Percentiles rank a stretch among this genome's conserved stretches.
phyloP scores from a whole-genome alignment of 1,140 invertebrate species.

The Periplaneta americana region DNA sequence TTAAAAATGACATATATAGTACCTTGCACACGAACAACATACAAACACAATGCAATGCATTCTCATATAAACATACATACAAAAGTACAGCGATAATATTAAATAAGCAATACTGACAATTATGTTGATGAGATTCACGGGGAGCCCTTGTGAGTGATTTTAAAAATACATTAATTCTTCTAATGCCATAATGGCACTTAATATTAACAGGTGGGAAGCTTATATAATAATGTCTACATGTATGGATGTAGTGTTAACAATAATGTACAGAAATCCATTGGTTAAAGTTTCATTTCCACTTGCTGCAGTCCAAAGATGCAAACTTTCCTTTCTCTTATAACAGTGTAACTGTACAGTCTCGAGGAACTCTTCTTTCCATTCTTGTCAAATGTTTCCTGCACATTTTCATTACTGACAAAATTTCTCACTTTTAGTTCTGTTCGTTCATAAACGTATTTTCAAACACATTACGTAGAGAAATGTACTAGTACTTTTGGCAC shows the following conservation, averaged over 20 bases:
- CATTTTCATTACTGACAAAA: not conserved
- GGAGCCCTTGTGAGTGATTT: not conserved
- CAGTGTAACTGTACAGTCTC: not conserved
- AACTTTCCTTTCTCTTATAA: not conserved
- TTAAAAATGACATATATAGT: not conserved
- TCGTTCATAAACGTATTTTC: not conserved
- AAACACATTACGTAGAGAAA: not conserved
- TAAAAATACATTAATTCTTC: not conserved
- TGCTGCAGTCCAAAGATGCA: too few species aligned
- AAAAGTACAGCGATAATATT: not conserved
- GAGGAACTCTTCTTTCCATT: not conserved
- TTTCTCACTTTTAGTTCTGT: not conserved
- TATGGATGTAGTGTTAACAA: not conserved
- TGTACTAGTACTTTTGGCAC: not conserved
- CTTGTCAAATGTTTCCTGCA: not conserved
- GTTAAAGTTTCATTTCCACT: too few species aligned
- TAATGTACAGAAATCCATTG: not conserved
- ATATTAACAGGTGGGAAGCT: not conserved
- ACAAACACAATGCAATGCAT: not conserved
- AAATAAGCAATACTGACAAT: not conserved
- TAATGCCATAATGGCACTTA: not conserved
- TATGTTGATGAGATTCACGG: not conserved
- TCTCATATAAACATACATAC: not conserved
- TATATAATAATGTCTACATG: not conserved
- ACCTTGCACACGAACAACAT: not conserved